Evolutionary conservation across 2,888 invertebrate genomes (phyloP).

Genomic region (Allygus modestus): DNA sequence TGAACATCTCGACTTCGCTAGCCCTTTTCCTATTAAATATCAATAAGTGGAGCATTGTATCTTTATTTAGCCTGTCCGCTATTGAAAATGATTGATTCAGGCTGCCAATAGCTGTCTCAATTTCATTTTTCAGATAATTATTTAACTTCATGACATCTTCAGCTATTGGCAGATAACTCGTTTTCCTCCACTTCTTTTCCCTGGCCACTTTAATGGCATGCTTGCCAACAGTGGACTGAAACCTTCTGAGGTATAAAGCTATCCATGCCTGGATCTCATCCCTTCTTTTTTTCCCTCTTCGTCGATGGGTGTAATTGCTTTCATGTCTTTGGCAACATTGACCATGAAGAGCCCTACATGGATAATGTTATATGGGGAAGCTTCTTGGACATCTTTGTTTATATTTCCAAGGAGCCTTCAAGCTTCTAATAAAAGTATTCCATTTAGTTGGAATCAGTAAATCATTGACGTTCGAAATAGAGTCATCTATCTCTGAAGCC

Average conservation of each 20-base stretch:
- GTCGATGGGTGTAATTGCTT: neutral
- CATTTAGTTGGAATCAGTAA: neutral
- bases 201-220: neutral
- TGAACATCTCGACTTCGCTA: neutral
- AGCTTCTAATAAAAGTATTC: neutral
- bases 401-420: neutral
- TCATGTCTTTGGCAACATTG: conserved; percentile 3
- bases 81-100: neutral
- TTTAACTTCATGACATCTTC: neutral
- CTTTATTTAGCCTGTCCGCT: neutral
- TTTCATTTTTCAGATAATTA: neutral
- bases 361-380: neutral
- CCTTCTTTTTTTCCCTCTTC: too few species aligned
- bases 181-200: conserved; percentile 7
- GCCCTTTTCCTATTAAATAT: neutral
- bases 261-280: conserved; percentile 8
- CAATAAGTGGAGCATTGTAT: neutral
- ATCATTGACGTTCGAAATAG: neutral
- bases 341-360: neutral
- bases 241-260: neutral
- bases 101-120: neutral
- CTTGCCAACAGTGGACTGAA: neutral
- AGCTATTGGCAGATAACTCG: neutral
- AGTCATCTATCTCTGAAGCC: neutral
- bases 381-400: neutral